A percentile compares a stretch with the other conserved stretches of the same genome.
Conservation (phyloP, 2,113 vertebrate species). For the Eulemur rufifrons region DNA sequence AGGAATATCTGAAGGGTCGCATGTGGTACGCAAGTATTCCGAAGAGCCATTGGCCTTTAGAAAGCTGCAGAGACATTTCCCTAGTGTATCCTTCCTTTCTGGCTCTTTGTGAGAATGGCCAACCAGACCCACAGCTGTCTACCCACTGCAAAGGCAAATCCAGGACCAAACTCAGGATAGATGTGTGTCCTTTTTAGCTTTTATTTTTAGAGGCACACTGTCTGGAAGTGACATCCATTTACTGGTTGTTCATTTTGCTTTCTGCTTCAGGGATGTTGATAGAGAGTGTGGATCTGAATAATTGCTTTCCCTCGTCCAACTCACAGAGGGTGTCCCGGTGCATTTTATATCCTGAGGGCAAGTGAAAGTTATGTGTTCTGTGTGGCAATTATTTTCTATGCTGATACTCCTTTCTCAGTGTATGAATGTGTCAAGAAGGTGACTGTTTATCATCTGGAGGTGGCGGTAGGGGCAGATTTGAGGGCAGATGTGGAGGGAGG, state of each 20-base stretch:
- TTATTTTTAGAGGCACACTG: constrained; percentile 36
- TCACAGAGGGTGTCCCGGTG: constrained; percentile 17
- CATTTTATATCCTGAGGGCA: constrained; percentile 54
- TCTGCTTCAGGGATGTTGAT: constrained; percentile 42
- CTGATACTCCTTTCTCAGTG: not conserved
- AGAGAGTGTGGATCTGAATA: constrained; percentile 54
- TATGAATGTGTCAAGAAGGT: not conserved
- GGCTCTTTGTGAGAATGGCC: not conserved
- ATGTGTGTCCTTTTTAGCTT: constrained; percentile 5
- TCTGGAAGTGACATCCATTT: constrained; percentile 5
- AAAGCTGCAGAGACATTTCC: not conserved
- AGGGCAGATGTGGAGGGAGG: not conserved
- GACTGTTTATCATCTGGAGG: not conserved
- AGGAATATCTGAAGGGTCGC: not conserved
- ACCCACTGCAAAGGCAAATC: not conserved
- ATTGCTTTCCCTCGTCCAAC: constrained; percentile 22
- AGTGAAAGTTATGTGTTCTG: not conserved
- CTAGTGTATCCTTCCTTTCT: not conserved
- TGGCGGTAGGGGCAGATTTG: not conserved
- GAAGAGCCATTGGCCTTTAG: not conserved
- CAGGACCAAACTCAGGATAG: not conserved
- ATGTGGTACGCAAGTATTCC: rapidly evolving
- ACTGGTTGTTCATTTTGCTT: constrained; percentile 33
- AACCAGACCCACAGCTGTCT: not conserved
- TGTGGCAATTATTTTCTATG: constrained; percentile 40